Conservation (phyloP, 2,113 vertebrate species). For the Otocyon megalotis region DNA sequence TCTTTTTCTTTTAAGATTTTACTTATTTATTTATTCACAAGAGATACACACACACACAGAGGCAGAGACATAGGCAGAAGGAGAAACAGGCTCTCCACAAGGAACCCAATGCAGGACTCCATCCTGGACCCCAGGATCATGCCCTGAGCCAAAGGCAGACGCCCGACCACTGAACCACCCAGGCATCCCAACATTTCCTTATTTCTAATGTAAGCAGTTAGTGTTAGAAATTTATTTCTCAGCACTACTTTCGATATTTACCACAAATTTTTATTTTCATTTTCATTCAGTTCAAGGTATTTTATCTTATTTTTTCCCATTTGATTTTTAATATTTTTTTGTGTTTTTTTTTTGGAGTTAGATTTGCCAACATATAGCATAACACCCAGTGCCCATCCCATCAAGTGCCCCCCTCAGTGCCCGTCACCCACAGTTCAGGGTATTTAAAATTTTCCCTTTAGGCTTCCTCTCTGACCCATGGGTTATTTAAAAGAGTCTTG, state of each 20-base stretch:
- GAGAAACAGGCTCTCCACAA: no score
- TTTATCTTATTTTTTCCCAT: background rate
- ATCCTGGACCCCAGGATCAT: no score
- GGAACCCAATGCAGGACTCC: no score
- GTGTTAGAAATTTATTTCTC: background rate
- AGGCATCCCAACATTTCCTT: background rate
- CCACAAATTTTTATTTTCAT: slow-evolving; percentile 24
- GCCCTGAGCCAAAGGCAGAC: background rate
- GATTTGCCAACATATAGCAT: no score
- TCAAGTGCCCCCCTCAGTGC: no score
- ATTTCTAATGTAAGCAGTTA: slow-evolving; percentile 13
- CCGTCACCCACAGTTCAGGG: background rate
- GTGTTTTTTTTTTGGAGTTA: no score
- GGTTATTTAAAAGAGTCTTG: slow-evolving; percentile 20
- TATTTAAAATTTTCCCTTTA: background rate
- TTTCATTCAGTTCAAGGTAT: background rate
- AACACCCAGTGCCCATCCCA: no score
- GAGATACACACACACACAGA: no score
- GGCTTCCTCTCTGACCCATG: background rate
- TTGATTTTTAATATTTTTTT: no score
- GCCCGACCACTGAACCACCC: background rate
- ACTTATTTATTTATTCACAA: no score
- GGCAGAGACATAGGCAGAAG: no score
- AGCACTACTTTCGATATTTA: background rate
- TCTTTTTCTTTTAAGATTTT: no score